A percentile compares a stretch with the other conserved stretches of the same genome.
These are phyloP conservation scores for Carollia perspicillata DNA, from an alignment of 2,113 vertebrate species.

Conservation along the genomic window DNA sequence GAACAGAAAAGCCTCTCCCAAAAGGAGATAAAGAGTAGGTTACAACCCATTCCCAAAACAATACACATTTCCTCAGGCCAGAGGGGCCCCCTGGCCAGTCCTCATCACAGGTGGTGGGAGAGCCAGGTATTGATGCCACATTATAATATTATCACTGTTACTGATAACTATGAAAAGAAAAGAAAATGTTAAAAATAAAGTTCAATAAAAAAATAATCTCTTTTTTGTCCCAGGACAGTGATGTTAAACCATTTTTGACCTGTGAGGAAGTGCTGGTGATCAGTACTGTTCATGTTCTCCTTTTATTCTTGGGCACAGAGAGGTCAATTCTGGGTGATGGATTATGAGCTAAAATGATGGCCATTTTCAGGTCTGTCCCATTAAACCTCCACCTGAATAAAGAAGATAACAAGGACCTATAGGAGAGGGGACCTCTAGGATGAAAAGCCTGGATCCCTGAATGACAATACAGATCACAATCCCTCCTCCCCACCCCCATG, in stretches of 20 bases:
- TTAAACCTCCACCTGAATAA: neutral
- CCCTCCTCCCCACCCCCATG: neutral
- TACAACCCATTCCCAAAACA: too few relatives aligned
- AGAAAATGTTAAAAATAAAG: neutral
- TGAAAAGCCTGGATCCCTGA: neutral
- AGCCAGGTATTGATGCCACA: too few relatives aligned
- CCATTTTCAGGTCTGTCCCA: neutral
- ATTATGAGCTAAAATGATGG: neutral
- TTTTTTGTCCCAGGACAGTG: neutral
- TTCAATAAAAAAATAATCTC: neutral
- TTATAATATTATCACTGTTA: neutral
- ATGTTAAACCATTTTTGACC: neutral
- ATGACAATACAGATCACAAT: neutral
- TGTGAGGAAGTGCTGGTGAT: neutral
- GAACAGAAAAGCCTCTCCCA: too few relatives aligned
- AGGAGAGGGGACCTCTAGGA: neutral
- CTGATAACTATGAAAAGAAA: constrained; percentile 36
- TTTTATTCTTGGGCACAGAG: neutral
- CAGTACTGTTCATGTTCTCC: neutral
- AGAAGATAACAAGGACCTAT: neutral
- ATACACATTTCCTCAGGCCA: too few relatives aligned
- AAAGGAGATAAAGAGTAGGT: too few relatives aligned
- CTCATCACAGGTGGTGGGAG: too few relatives aligned
- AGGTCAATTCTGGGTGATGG: neutral
- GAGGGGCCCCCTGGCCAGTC: too few relatives aligned